Evolutionary conservation across 2,888 invertebrate genomes (phyloP).

Genomic region (Agrilus mali): DNA sequence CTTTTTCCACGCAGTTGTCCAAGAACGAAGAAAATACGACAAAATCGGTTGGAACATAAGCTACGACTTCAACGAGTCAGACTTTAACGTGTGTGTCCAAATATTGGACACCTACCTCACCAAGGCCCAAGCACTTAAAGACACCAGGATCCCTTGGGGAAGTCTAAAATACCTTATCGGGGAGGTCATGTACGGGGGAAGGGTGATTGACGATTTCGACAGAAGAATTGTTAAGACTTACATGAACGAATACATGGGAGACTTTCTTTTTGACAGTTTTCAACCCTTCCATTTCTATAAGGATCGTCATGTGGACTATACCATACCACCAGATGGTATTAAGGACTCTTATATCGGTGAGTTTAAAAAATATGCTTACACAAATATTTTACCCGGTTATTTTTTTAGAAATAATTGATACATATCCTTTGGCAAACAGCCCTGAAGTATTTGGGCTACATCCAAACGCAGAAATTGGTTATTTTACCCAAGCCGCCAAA

Average conservation of each 20-base stretch:
- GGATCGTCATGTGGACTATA: slow-evolving; percentile 62
- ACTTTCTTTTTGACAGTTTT: slow-evolving; percentile 83
- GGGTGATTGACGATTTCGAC: slow-evolving; percentile 86
- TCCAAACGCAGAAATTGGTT: slow-evolving; percentile 91
- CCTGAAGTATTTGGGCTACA: slow-evolving; percentile 89
- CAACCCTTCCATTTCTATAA: slow-evolving; percentile 84
- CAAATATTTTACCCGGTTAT: slow-evolving; percentile 1
- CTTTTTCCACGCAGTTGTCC: slow-evolving; percentile 88
- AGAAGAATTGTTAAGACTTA: slow-evolving; percentile 75
- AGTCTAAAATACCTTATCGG: slow-evolving; percentile 86
- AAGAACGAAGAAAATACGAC: slow-evolving; percentile 84
- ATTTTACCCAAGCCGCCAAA: slow-evolving; percentile 76
- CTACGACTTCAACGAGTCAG: slow-evolving; percentile 89
- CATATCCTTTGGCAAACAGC: slow-evolving; percentile 68
- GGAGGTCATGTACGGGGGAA: slow-evolving; percentile 92
- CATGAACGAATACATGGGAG: slow-evolving; percentile 91
- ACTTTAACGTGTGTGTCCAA: slow-evolving; percentile 78
- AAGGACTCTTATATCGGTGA: slow-evolving; percentile 59
- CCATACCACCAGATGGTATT: slow-evolving; percentile 56
- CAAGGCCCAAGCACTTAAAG: slow-evolving; percentile 46
- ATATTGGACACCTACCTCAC: slow-evolving; percentile 76
- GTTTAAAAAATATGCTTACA: slow-evolving; percentile 6
- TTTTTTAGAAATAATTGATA: slow-evolving; percentile 61
- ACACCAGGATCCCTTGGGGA: slow-evolving; percentile 70
- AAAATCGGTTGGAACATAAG: slow-evolving; percentile 91